Evolutionary conservation across 2,888 invertebrate species (phyloP).

Genomic region (Orthosia gracilis): DNA sequence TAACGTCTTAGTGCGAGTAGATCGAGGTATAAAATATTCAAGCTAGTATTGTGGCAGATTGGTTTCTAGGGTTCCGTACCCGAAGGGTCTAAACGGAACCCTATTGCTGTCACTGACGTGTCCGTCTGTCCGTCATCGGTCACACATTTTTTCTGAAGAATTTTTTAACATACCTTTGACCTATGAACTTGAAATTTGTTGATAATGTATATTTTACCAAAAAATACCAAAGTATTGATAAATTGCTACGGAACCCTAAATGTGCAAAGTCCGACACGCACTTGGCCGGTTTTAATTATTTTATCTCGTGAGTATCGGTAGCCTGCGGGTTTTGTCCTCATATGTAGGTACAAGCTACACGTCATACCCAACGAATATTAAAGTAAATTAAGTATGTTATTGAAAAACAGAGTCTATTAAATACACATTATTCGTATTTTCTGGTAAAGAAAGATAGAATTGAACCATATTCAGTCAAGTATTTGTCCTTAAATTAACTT

Average conservation of each 20-base stretch:
- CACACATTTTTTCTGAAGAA: too few species aligned
- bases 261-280: too few species aligned
- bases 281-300: neutral
- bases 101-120: too few species aligned
- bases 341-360: neutral
- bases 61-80: neutral
- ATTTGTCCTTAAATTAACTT: neutral
- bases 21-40: constrained; percentile 35
- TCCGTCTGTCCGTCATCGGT: too few species aligned
- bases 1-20: constrained; percentile 17
- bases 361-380: neutral
- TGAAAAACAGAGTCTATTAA: neutral
- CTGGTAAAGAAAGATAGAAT: neutral
- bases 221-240: too few species aligned
- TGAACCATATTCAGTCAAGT: neutral
- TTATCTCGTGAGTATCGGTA: constrained; percentile 24
- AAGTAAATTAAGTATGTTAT: constrained; percentile 22
- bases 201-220: too few species aligned
- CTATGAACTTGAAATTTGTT: too few species aligned
- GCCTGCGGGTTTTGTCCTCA: constrained; percentile 21
- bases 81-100: too few species aligned
- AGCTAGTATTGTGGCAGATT: neutral
- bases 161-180: too few species aligned
- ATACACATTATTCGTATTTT: neutral
- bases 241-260: too few species aligned